These are phyloP conservation scores for Silurus meridionalis DNA, from an alignment of 2,113 vertebrate genomes.

Conservation along the genomic window DNA sequence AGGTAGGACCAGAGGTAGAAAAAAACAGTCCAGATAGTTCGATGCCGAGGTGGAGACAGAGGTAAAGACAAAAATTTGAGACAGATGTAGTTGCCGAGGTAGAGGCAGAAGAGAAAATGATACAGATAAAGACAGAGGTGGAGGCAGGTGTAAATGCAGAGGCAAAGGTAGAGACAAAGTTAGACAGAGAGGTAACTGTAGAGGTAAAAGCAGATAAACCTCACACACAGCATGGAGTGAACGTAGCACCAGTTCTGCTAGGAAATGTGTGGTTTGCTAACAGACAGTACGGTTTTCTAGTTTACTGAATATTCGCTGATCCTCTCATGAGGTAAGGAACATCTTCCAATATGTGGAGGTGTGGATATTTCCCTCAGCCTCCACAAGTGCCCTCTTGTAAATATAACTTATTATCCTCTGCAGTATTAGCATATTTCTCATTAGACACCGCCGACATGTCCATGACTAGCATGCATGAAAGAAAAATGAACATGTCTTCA, in stretches of 20 bases:
- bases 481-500: neutral
- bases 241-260: neutral
- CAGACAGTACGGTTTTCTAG: no score
- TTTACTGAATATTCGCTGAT: neutral
- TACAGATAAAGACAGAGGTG: no score
- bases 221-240: neutral
- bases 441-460: neutral
- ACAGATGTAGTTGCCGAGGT: no score
- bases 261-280: neutral
- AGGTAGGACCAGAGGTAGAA: no score
- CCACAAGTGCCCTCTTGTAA: neutral
- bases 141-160: no score
- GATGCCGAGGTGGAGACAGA: no score
- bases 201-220: neutral
- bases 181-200: no score
- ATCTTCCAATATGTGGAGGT: neutral
- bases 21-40: no score
- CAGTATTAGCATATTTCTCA: neutral
- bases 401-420: neutral
- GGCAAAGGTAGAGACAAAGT: no score
- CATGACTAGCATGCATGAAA: neutral
- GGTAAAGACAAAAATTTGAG: no score
- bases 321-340: neutral
- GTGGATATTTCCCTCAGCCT: neutral
- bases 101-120: no score